A percentile compares a stretch with the other conserved stretches of the same genome.
phyloP scores from a whole-genome alignment of 2,113 vertebrate species.

The Ageneiosus marmoratus region DNA sequence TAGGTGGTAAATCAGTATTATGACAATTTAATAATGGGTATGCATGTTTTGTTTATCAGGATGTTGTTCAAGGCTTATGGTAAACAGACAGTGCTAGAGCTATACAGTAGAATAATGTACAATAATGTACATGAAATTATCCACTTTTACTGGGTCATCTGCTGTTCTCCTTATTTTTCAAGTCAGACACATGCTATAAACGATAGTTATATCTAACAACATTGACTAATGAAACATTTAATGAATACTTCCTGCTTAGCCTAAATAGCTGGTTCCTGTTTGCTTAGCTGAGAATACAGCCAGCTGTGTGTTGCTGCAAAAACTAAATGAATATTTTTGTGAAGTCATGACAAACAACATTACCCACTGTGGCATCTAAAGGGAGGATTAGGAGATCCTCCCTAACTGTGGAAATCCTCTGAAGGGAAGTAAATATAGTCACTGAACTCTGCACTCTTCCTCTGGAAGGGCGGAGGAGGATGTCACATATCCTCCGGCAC shows the following conservation, averaged over 20 bases:
- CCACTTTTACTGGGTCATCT: background rate
- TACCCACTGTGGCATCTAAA: background rate
- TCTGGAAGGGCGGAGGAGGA: constrained; percentile 20
- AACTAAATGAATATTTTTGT: background rate
- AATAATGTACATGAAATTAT: background rate
- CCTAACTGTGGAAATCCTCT: constrained; percentile 18
- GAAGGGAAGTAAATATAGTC: constrained; percentile 41
- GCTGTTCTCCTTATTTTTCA: background rate
- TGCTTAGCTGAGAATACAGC: background rate
- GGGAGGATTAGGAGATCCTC: constrained; percentile 18
- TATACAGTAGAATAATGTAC: background rate
- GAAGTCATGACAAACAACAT: background rate
- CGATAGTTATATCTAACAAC: background rate
- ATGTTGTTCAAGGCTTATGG: background rate
- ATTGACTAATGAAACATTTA: background rate
- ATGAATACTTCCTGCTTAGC: background rate
- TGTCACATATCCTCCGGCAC: background rate
- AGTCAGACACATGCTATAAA: background rate
- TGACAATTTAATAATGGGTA: background rate
- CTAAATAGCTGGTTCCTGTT: constrained; percentile 13
- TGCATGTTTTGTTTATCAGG: background rate
- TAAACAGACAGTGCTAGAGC: background rate
- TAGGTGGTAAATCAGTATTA: background rate
- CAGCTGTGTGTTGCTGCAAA: background rate
- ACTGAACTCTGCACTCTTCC: constrained; percentile 27